These are phyloP conservation scores for Casuarius casuarius DNA, from an alignment of 2,113 vertebrate species.

Conservation along the genomic window DNA sequence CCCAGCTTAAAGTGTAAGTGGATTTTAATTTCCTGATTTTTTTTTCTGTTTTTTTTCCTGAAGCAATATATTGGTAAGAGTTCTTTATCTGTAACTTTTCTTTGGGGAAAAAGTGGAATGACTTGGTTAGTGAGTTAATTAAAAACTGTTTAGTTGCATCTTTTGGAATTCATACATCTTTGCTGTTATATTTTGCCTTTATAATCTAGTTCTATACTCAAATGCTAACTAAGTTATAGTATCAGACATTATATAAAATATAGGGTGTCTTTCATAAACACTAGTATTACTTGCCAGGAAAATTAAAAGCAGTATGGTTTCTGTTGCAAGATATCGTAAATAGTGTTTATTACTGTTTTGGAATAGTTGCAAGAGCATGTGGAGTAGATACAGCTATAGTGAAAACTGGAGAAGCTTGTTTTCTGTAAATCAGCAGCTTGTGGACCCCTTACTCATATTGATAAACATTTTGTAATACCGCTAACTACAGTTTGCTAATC, in stretches of 20 bases:
- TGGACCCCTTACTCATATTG: background rate
- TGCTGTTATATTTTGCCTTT: background rate
- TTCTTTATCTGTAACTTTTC: background rate
- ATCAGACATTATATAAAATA: background rate
- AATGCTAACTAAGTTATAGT: background rate
- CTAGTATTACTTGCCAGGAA: background rate
- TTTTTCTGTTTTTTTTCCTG: background rate
- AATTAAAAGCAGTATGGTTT: background rate
- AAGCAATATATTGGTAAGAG: background rate
- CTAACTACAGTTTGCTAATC: background rate
- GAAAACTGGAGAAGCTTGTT: background rate
- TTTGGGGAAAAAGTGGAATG: accelerated
- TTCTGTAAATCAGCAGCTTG: background rate
- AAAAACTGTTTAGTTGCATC: background rate
- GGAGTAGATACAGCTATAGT: background rate
- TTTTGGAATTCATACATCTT: background rate
- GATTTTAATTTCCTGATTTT: background rate
- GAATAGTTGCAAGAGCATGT: background rate
- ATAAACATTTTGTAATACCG: background rate
- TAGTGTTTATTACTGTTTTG: background rate
- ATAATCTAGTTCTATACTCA: background rate
- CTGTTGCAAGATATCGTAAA: background rate
- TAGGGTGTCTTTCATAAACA: background rate
- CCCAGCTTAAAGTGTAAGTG: background rate
- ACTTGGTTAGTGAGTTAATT: background rate